A percentile compares a stretch with the other conserved stretches of the same genome.
Evolutionary conservation across 2,888 invertebrate genomes (phyloP).

Genomic region (Ichneumoninae sp.): DNA sequence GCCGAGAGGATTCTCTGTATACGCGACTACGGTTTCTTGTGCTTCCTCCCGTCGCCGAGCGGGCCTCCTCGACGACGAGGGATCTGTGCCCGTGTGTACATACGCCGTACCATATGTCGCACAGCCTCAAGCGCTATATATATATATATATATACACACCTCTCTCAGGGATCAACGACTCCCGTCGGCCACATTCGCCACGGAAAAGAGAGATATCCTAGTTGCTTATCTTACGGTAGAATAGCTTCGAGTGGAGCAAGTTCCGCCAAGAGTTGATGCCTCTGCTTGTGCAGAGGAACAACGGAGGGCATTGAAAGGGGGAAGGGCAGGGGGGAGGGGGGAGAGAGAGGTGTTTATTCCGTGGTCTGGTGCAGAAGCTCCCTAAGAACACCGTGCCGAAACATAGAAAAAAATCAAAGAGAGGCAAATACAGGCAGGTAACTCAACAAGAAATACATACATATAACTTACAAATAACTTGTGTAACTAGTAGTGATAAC

Average conservation of each 20-base stretch:
- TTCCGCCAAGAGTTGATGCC: not conserved
- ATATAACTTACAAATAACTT: no score
- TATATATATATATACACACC: not conserved
- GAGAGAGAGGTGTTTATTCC: no score
- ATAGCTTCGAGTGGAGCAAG: constrained; percentile 11
- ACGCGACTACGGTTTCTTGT: constrained; percentile 61
- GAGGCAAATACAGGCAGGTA: no score
- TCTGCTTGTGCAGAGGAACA: not conserved
- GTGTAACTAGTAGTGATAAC: no score
- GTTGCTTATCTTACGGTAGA: constrained; percentile 26
- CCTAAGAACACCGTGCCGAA: no score
- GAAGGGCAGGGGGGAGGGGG: no score
- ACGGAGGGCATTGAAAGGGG: not conserved
- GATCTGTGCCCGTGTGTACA: constrained; percentile 1
- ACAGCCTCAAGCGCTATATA: constrained; percentile 30
- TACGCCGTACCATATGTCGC: constrained; percentile 49
- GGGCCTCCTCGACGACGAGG: not conserved
- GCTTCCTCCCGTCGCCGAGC: constrained; percentile 29
- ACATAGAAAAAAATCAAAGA: no score
- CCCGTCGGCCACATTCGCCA: constrained; percentile 28
- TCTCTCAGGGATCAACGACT: constrained; percentile 62
- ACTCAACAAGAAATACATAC: no score
- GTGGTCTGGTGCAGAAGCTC: no score
- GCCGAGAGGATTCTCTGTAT: constrained; percentile 38
- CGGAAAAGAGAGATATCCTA: constrained; percentile 48